Evolutionary conservation across 2,797 vertebrate genomes (phyloP), one percentile per base, ranked within the genome.

Genomic region (Sebastes cheni): DNA sequence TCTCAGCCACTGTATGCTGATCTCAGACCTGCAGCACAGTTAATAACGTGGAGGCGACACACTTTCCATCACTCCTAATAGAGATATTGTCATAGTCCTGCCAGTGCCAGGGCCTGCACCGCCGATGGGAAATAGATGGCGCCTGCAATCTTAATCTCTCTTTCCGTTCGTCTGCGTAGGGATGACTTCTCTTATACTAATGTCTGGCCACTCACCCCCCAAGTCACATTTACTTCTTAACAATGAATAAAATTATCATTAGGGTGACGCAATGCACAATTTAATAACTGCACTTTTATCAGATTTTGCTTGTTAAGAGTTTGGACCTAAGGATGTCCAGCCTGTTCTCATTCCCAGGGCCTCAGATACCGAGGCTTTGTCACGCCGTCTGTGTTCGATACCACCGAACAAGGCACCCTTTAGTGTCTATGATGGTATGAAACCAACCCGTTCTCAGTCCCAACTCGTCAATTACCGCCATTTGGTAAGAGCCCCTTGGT

Each of bases 41-140:
- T 94, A 94, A 94, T 93, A 94, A 94, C 89, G 87, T 83, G 77
- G 61, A 71, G 36, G 86, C 72, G 88, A 93, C 90, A 91, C 72
- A 56, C 92, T 87, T 85, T 95, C 94, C 91, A 94, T 95, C 95
- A 94, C 87, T 90, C 80, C 80, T 94, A 93, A 95, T 93, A 93
- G 91, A 95, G 92, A 94, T 92, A 92, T 93, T 92, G 93, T 93
- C 92, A 91, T 81, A 85, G 83, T 67, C 6, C 71, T 89, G 89
- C 90, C 82, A 86, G 88, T 89, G 88, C 88, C 81, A 42, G 66
- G 79, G 86, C 83, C 88, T 74, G 83, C 79, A 82, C 55, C 76
- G 83, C 79, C 65, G 36, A 62, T 59, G 62, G 82, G 77, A 86
- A 91, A 89, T 92, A 89, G 84, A 94, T 92, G 85, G 86, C 9